Evolutionary conservation across 1,140 invertebrate species (phyloP), one percentile per base, ranked within the genome.

Genomic region (Neocloeon triangulifer): DNA sequence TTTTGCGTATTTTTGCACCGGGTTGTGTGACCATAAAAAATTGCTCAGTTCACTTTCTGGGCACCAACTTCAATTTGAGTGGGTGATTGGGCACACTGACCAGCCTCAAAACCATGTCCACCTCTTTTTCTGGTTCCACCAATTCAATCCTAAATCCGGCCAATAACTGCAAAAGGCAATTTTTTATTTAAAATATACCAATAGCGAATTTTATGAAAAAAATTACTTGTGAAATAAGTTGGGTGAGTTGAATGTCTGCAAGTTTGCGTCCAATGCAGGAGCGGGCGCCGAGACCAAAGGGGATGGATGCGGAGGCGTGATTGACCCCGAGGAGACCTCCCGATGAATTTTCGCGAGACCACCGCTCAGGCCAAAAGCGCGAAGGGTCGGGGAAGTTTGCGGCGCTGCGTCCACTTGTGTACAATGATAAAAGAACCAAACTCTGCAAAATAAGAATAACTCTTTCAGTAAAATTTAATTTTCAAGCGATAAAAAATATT

Each of bases 211-310:
- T n/a, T n/a, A n/a, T n/a, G n/a, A n/a, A n/a, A n/a, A n/a, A n/a
- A n/a, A n/a, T 54, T 57, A 73, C 69, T 55, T 66, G 55, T 9
- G 58, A 50, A 22, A 81, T 43, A 2, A 76, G 53, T 9, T 69
- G 51, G 34, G 62, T 57, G 39, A 86, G 58, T 52, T 82, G 75
- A 21, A 62, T 52, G 45, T 79, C 67, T 0, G 80, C 80, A 23
- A 86, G 59, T 43, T 72, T 73, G 41, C 64, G 65, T 1, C 84
- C 84, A 30, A 88, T 65, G 47, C 82, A 88, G 12, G 75, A 75
- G 37, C 82, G 62, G 4, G 64, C 58, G 2, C 82, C 81, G 32
- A 81, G 58, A 5, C 76, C 78, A 52, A 85, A 89, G 1, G 82
- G 81, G 19, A 88, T 41, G 32, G 63, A 69, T n/a, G 74, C 79